Evolutionary conservation across 1,140 invertebrate genomes (phyloP).

Genomic region (Anastrepha obliqua): DNA sequence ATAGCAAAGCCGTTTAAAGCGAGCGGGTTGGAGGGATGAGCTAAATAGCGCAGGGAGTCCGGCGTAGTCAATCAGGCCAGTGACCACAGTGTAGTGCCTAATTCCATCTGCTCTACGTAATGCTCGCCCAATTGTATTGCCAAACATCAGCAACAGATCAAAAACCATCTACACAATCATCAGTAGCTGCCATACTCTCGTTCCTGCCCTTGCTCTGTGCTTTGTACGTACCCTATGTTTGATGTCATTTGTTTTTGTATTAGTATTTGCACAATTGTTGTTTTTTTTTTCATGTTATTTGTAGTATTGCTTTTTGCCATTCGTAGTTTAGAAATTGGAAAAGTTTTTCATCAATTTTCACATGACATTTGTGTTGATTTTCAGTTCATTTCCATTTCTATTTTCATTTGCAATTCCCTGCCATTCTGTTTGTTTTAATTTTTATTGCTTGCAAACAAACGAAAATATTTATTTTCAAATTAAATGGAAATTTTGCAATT

Average conservation of each 20-base stretch:
- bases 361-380: constrained; percentile 52
- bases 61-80: neutral
- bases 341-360: constrained; percentile 52
- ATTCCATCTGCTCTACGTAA: constrained; percentile 23
- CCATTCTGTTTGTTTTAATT: constrained; percentile 1
- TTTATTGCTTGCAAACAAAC: constrained; percentile 16
- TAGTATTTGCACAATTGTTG: neutral
- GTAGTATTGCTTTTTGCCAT: constrained; percentile 7
- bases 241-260: neutral
- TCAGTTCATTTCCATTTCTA: constrained; percentile 18
- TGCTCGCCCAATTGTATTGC: neutral
- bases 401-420: neutral
- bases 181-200: no score
- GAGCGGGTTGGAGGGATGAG: neutral
- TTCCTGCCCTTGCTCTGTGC: no score
- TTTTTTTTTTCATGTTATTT: neutral
- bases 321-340: constrained; percentile 42
- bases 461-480: constrained; percentile 44
- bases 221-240: neutral
- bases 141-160: constrained; percentile 37
- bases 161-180: neutral
- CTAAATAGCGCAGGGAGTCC: neutral
- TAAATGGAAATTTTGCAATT: constrained; percentile 47
- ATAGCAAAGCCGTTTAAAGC: neutral
- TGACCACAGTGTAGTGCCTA: constrained; percentile 2